Conservation (phyloP, 1,140 invertebrate species). For the Drosophila kohkoa region DNA sequence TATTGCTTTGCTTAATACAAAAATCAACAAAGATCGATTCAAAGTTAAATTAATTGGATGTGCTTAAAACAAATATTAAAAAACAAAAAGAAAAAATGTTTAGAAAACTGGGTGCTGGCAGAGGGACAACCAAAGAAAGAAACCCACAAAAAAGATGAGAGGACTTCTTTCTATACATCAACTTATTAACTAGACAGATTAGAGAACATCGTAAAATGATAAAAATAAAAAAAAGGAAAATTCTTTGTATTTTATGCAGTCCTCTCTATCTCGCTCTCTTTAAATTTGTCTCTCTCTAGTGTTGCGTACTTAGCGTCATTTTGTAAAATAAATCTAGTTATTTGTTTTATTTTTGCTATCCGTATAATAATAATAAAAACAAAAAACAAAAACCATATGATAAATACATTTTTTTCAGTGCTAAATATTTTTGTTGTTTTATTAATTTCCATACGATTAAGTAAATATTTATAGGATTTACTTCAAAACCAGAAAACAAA, state of each 20-base stretch:
- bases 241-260: neutral
- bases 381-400: slow-evolving; percentile 3
- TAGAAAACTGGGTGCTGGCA: neutral
- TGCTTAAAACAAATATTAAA: slow-evolving; percentile 5
- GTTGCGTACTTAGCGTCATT: slow-evolving; percentile 4
- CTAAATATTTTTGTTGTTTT: slow-evolving; percentile 50
- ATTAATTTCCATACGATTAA: slow-evolving; percentile 33
- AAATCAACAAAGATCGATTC: slow-evolving; percentile 8
- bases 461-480: slow-evolving; percentile 30
- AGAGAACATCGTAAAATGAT: neutral
- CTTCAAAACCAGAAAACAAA: neutral
- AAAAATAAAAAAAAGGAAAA: neutral
- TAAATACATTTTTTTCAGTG: slow-evolving; percentile 47
- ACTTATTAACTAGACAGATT: neutral
- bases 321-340: slow-evolving; percentile 21
- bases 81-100: neutral
- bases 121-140: slow-evolving; percentile 5
- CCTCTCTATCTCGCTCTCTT: neutral
- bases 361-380: slow-evolving; percentile 18
- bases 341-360: slow-evolving; percentile 56
- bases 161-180: neutral
- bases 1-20: slow-evolving; percentile 30
- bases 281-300: neutral
- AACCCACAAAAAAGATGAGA: neutral
- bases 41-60: slow-evolving; percentile 15